A percentile compares a stretch with the other conserved stretches of the same genome.
Conservation (phyloP, 2,113 vertebrate species). For the Ciconia stormi region DNA sequence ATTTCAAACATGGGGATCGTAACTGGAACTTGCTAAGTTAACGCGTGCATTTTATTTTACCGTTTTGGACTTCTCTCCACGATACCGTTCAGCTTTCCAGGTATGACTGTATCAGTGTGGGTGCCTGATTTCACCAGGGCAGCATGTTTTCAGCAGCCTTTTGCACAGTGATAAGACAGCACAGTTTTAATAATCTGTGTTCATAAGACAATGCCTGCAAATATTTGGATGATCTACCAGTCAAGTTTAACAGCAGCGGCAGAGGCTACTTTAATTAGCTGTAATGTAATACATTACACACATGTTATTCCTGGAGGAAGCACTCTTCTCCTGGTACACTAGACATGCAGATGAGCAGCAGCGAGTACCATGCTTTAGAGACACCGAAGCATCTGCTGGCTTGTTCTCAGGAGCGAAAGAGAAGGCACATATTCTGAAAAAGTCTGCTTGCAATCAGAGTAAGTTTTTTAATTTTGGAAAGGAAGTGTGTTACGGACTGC, state of each 20-base stretch:
- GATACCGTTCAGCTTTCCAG: not conserved
- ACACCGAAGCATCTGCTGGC: not conserved
- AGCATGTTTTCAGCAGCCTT: not conserved
- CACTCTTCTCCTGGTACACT: not conserved
- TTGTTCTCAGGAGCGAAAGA: not conserved
- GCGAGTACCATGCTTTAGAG: not conserved
- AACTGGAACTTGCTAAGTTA: not conserved
- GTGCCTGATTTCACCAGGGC: not conserved
- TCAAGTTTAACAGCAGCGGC: not conserved
- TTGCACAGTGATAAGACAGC: not conserved
- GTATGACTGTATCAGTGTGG: accelerated
- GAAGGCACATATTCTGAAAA: not conserved
- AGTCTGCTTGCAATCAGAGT: not conserved
- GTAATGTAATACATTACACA: not conserved
- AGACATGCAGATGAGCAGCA: conserved; percentile 28
- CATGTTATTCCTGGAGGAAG: conserved; percentile 25
- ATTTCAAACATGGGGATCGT: accelerated
- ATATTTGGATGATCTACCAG: conserved; percentile 4
- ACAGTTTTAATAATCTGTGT: not conserved
- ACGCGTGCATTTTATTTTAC: not conserved
- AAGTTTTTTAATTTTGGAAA: conserved; percentile 16
- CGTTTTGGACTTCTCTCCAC: not conserved
- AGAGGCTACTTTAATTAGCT: conserved; percentile 20
- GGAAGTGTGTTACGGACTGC: not conserved
- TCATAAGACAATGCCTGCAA: not conserved